Evolutionary conservation across 2,113 vertebrate genomes (phyloP), one percentile per base, ranked within the genome.

Genomic region (Noctilio leporinus): DNA sequence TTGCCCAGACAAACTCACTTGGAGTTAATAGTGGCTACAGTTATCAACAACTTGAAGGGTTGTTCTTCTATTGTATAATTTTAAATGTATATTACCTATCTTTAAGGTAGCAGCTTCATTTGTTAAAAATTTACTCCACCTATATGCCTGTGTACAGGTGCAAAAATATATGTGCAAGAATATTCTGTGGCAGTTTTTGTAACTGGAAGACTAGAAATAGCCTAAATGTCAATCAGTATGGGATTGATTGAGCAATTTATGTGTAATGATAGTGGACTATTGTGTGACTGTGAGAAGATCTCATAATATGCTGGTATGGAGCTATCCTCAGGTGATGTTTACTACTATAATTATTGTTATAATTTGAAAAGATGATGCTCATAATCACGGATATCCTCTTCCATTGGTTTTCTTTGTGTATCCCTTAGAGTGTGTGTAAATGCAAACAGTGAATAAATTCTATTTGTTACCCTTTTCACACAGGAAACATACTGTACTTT

Each of bases 1-100:
- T 95, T 93, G 5, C 62, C 90, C 75, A 73, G 2, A 35, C 95
- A 87, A 77, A 57, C 28, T 24, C 24, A 33, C 4, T 9, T 59
- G n/a, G 30, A n/a, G 26, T 73, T 62, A 59, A 69, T 3, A 93
- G 59, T 72, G 72, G 76, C 40, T 72, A 35, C 4, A 45, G 43
- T n/a, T 88, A 45, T 89, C 40, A 89, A 20, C 67, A 81, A 40
- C 80, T 77, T 64, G 80, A 85, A 94, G 26, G 30, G 6, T 14
- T 43, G 70, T 78, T 59, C 9, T 94, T 93, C 77, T 17, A 35
- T 51, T 78, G 7, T 4, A 16, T 80, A 65, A 47, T 28, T 81
- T 94, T 67, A 80, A 84, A 19, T 7, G 62, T 70, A 86, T 93
- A 51, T 89, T 87, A 40, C 90, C 28, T 86, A 2, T 70, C 45